These are phyloP conservation scores for Halichoerus grypus DNA, from an alignment of 2,113 vertebrate species.

Conservation along the genomic window DNA sequence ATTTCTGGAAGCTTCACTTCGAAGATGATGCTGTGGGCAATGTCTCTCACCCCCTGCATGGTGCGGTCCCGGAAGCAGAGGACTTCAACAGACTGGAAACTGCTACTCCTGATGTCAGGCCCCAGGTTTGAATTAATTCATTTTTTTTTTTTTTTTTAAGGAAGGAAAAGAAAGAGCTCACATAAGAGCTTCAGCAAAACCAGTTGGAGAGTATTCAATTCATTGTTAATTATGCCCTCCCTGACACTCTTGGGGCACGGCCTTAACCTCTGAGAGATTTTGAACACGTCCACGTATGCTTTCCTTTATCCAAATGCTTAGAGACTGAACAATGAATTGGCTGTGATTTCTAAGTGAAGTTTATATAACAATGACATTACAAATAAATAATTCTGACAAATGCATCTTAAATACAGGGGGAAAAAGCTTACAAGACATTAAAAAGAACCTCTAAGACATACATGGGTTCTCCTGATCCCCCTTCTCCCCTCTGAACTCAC, in stretches of 20 bases:
- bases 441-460: background rate
- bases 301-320: background rate
- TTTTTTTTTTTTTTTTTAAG: background rate
- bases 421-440: background rate
- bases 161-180: constrained; percentile 41
- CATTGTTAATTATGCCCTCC: background rate
- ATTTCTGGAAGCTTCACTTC: constrained; percentile 93
- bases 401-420: background rate
- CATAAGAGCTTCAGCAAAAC: constrained; percentile 27
- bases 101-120: constrained; percentile 89
- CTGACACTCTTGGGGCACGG: background rate
- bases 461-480: background rate
- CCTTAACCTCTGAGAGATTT: constrained; percentile 1
- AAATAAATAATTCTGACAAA: constrained; percentile 13
- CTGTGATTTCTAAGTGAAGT: constrained; percentile 32
- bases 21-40: constrained; percentile 94
- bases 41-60: constrained; percentile 93
- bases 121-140: background rate
- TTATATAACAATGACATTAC: background rate
- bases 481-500: background rate
- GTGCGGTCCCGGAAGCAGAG: constrained; percentile 97
- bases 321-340: background rate
- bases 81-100: constrained; percentile 91
- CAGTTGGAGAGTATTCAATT: background rate
- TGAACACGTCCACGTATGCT: background rate